A percentile compares a stretch with the other conserved stretches of the same genome.
Evolutionary conservation across 1,140 invertebrate genomes (phyloP).

Genomic region (Nixonia krombeini): DNA sequence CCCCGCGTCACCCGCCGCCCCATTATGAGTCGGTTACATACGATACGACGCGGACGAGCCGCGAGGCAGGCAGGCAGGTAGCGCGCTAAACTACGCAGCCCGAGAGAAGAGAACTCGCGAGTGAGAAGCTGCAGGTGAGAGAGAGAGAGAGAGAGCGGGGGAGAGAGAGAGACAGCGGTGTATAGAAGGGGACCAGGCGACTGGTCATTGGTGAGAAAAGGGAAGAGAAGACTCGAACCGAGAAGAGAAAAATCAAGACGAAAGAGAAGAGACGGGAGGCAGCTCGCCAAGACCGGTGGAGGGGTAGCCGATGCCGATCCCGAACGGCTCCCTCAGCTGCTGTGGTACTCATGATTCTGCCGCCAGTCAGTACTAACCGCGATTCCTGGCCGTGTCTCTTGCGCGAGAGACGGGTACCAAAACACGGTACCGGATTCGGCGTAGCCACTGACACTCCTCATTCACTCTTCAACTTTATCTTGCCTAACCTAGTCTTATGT

Average conservation of each 20-base stretch:
- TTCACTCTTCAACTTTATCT: no score
- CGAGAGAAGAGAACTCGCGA: constrained; percentile 40
- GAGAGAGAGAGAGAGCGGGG: no score
- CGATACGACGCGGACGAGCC: constrained; percentile 56
- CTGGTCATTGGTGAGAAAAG: constrained; percentile 28
- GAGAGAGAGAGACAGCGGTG: constrained; percentile 14
- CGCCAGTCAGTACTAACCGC: constrained; percentile 22
- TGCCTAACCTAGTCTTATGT: no score
- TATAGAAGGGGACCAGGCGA: constrained; percentile 7
- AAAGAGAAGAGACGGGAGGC: not conserved
- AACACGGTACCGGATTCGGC: no score
- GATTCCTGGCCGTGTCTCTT: not conserved
- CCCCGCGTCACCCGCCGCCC: no score
- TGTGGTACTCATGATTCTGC: constrained; percentile 10
- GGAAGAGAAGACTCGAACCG: constrained; percentile 35
- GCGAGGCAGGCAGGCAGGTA: constrained; percentile 62
- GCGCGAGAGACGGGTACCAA: not conserved
- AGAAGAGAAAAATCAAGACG: constrained; percentile 30
- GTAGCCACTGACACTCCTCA: no score
- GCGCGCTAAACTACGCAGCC: constrained; percentile 62
- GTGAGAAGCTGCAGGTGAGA: constrained; percentile 22
- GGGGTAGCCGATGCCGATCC: constrained; percentile 48
- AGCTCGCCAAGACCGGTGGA: constrained; percentile 9
- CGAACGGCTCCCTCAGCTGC: constrained; percentile 24
- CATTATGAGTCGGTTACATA: no score